Evolutionary conservation across 2,113 vertebrate species (phyloP).

Genomic region (Carassius carassius): DNA sequence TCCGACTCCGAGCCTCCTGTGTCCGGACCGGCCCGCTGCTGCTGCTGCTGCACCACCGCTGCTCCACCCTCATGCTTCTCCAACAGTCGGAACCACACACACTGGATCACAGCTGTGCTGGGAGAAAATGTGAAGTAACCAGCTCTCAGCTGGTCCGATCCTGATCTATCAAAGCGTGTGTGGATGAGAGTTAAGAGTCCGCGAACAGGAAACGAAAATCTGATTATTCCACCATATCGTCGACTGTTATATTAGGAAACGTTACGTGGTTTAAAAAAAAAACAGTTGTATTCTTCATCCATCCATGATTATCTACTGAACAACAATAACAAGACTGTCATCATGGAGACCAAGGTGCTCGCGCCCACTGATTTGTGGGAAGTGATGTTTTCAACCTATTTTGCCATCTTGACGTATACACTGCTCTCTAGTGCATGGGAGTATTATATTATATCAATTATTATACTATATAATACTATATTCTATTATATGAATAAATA

Average conservation of each 20-base stretch:
- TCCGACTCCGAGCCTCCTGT: conserved; percentile 46
- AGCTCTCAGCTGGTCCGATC: conserved; percentile 4
- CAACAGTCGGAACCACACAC: neutral
- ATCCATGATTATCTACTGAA: conserved; percentile 50
- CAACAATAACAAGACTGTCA: conserved; percentile 75
- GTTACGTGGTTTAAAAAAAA: neutral
- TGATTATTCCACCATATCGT: conserved; percentile 35
- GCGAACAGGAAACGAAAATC: neutral
- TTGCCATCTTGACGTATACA: too few species aligned
- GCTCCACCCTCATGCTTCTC: conserved; percentile 57
- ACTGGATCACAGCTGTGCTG: neutral
- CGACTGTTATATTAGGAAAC: neutral
- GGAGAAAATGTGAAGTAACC: neutral
- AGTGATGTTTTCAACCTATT: conserved; percentile 56
- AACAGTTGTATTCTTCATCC: conserved; percentile 28
- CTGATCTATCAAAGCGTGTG: neutral
- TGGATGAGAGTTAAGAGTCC: neutral
- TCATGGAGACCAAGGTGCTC: conserved; percentile 73
- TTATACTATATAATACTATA: too few species aligned
- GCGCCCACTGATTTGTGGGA: conserved; percentile 59
- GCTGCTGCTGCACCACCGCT: neutral
- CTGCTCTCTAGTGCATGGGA: conserved; percentile 10
- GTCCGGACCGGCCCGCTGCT: conserved; percentile 53
- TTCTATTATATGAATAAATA: too few species aligned
- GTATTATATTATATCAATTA: neutral